Evolutionary conservation across 2,797 vertebrate genomes (phyloP).

Genomic region (Champsocephalus esox): DNA sequence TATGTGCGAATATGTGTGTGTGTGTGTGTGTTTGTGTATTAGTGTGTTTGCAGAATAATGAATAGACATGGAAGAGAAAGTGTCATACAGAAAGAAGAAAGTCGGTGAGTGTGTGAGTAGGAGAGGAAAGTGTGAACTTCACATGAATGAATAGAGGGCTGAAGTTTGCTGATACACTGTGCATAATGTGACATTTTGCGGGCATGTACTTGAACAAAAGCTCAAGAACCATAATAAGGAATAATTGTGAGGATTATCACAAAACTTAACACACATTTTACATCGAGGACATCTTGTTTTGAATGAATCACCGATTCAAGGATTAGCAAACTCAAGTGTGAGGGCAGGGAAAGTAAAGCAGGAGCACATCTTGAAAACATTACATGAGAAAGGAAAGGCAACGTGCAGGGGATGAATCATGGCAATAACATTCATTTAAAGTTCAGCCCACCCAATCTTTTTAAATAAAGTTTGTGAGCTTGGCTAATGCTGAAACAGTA

Average conservation of each 20-base stretch:
- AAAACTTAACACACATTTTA: slow-evolving; percentile 29
- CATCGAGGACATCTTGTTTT: slow-evolving; percentile 17
- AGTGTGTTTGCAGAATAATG: slow-evolving; percentile 13
- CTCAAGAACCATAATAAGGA: slow-evolving; percentile 4
- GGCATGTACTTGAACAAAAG: slow-evolving; percentile 20
- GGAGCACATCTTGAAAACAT: slow-evolving; percentile 4
- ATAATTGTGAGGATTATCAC: slow-evolving; percentile 13
- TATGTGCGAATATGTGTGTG: too few species aligned
- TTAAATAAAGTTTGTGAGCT: background rate
- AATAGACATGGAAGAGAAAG: background rate
- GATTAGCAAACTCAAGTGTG: slow-evolving; percentile 23
- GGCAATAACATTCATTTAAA: background rate
- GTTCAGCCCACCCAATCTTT: background rate
- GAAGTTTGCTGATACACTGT: background rate
- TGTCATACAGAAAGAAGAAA: slow-evolving; percentile 3
- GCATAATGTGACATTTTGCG: background rate
- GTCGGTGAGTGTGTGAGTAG: background rate
- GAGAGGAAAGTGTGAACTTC: slow-evolving; percentile 4
- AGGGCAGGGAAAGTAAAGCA: slow-evolving; percentile 7
- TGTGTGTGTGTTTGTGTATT: slow-evolving; percentile 3
- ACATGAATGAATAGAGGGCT: slow-evolving; percentile 32
- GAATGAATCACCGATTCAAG: slow-evolving; percentile 27
- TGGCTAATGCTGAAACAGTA: too few species aligned
- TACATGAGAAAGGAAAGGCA: background rate
- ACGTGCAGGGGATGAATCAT: background rate